Conservation (phyloP, 2,113 vertebrate species). For the Phyllopteryx taeniolatus region DNA sequence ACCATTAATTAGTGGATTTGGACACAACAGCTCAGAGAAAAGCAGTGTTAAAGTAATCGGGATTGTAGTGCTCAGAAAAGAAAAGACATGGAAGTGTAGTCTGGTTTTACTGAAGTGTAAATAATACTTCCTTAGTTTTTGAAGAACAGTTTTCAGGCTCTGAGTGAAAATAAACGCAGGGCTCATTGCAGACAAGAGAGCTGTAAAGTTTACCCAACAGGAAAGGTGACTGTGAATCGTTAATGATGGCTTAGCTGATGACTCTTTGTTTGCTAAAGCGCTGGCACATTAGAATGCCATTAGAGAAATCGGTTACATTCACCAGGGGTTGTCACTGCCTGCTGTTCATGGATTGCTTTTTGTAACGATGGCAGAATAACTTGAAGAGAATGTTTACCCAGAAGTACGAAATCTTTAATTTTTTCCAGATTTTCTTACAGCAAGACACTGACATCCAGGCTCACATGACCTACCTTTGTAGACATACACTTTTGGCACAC, state of each 20-base stretch:
- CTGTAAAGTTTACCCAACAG: constrained; percentile 1
- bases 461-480: no score
- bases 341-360: neutral
- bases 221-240: constrained; percentile 9
- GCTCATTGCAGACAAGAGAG: neutral
- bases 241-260: neutral
- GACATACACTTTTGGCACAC: no score
- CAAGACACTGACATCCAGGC: neutral
- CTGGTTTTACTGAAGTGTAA: neutral
- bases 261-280: constrained; percentile 7
- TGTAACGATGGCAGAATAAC: neutral
- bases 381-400: no score
- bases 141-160: neutral
- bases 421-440: neutral
- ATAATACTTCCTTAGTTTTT: neutral
- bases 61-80: neutral
- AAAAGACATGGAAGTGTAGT: neutral
- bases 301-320: neutral
- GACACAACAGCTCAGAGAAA: neutral
- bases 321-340: neutral
- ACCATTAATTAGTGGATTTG: neutral
- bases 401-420: no score
- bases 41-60: neutral
- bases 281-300: constrained; percentile 4
- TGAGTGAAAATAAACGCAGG: constrained; percentile 2